Evolutionary conservation across 2,888 invertebrate genomes (phyloP).

Genomic region (Schrankia costaestrigalis): DNA sequence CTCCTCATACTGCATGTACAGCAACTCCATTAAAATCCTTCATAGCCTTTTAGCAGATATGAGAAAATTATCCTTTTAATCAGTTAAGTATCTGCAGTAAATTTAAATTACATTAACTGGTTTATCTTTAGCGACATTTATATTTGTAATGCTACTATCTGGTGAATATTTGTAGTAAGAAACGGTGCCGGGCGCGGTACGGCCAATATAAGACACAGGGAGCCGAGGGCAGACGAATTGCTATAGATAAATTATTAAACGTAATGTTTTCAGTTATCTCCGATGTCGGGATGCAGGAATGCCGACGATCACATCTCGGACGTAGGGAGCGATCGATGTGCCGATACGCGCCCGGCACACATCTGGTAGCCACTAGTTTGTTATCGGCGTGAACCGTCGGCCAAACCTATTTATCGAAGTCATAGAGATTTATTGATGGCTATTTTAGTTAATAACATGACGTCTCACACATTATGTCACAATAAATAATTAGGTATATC

Average conservation of each 20-base stretch:
- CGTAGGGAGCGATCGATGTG: constrained; percentile 50
- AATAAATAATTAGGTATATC: constrained; percentile 48
- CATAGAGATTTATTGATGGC: constrained; percentile 61
- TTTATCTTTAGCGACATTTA: constrained; percentile 32
- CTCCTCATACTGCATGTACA: too few species aligned
- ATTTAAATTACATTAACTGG: constrained; percentile 24
- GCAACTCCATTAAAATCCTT: too few species aligned
- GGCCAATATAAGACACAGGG: constrained; percentile 29
- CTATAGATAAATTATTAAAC: constrained; percentile 58
- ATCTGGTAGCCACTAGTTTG: constrained; percentile 63
- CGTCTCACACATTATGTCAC: constrained; percentile 55
- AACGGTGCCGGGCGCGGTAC: constrained; percentile 19
- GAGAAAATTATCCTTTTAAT: constrained; percentile 29
- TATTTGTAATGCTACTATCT: constrained; percentile 32
- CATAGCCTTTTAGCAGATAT: constrained; percentile 8
- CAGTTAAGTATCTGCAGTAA: constrained; percentile 32
- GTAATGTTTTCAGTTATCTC: constrained; percentile 62
- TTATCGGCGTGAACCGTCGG: constrained; percentile 59
- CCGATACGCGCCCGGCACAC: constrained; percentile 50
- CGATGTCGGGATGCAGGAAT: constrained; percentile 51
- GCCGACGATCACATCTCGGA: constrained; percentile 53
- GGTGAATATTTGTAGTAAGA: constrained; percentile 19
- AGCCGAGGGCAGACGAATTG: constrained; percentile 52
- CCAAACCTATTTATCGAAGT: constrained; percentile 66
- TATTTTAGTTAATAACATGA: constrained; percentile 58